Evolutionary conservation across 1,140 invertebrate species (phyloP).

Genomic region (Trichoplusia ni): DNA sequence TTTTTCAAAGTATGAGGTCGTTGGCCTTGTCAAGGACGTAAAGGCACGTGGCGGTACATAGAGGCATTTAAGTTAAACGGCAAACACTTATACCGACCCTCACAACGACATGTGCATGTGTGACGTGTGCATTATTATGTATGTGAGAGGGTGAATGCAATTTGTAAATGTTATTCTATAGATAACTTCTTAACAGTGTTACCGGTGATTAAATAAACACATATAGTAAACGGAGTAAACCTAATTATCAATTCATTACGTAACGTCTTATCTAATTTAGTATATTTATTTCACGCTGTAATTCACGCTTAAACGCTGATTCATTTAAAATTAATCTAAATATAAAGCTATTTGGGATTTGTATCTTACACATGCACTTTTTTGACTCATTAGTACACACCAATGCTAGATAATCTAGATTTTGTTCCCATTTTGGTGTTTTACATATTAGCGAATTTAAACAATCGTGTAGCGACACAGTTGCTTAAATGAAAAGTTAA

Average conservation of each 20-base stretch:
- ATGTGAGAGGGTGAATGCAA: conserved; percentile 10
- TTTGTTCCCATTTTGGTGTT: no score
- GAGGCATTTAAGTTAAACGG: conserved; percentile 57
- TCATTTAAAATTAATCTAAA: no score
- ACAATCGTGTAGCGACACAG: neutral
- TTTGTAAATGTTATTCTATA: neutral
- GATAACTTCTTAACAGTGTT: neutral
- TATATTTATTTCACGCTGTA: no score
- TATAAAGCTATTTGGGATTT: no score
- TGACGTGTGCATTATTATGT: no score
- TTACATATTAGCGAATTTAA: neutral
- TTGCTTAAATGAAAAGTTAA: no score
- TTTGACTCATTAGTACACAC: no score
- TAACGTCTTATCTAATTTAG: no score
- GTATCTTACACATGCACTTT: no score
- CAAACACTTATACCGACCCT: conserved; percentile 49
- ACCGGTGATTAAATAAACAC: conserved; percentile 1
- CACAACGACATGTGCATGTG: neutral
- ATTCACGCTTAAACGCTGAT: no score
- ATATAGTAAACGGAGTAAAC: neutral
- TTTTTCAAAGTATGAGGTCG: conserved; percentile 64
- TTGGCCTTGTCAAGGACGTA: conserved; percentile 72
- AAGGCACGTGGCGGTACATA: conserved; percentile 66
- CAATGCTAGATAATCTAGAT: no score
- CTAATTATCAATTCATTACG: neutral